Evolutionary conservation across 2,113 vertebrate species (phyloP), one percentile per base, ranked within the genome.

Genomic region (Tonatia bakeri): DNA sequence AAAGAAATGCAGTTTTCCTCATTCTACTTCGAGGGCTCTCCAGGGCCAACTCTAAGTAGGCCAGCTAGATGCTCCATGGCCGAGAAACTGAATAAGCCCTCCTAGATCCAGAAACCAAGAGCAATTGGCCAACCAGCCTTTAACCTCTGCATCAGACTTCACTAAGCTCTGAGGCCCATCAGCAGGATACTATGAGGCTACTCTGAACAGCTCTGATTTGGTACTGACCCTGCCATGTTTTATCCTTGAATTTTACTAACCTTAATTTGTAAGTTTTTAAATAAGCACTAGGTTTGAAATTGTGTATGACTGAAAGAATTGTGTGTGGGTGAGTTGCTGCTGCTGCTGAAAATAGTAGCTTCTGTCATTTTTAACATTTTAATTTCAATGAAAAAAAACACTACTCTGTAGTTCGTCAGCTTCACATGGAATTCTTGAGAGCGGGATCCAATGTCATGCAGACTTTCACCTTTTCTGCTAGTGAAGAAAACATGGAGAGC

Each of bases 391-490:
- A 22, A 4, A 73, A 88, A 84, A 65, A 22, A 96, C 43, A n/a
- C 73, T 84, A 79, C 96, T 95, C 96, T 97, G 36, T 97, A 99
- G 99, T 99, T 97, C 98, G 98, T 40, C 99, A 99, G 98, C 99
- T 99, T 98, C 99, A 99, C 98, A 97, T 98, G 75, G 99, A 99
- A 96, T 99, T 99, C 97, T 98, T 99, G 94, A 98, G 99, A 95
- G 99, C 99, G 0, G 99, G 99, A 45, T 97, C 99, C 81, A 99
- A 98, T 97, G 99, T 99, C 98, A 99, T 99, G 98, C 99, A 99
- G 98, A 99, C 99, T 0, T 99, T 99, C 96, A 99, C 99, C 40
- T 99, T 99, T 98, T 99, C 99, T 85, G 99, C 99, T 77, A 99
- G 99, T 87, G 99, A 99, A 11, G 99, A 99, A 92, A 99, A 99